Conservation (phyloP, 2,888 invertebrate genomes). For the Monochamus alternatus region DNA sequence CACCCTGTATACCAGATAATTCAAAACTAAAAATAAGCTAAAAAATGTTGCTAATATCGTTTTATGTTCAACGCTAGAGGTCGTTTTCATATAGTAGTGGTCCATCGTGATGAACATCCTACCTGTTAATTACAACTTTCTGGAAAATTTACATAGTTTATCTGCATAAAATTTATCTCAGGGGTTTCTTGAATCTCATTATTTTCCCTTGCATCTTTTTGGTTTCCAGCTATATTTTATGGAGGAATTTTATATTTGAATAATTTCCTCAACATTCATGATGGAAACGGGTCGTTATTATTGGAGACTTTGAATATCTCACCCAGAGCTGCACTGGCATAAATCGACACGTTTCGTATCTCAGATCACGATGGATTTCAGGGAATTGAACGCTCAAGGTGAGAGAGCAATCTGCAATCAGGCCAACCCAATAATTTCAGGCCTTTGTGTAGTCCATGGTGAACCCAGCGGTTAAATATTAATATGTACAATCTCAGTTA, state of each 20-base stretch:
- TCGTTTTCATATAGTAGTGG: too few relatives aligned
- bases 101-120: too few relatives aligned
- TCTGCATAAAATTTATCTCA: neutral
- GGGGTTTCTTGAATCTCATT: neutral
- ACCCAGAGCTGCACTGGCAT: slow-evolving; percentile 18
- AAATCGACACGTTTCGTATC: slow-evolving; percentile 1
- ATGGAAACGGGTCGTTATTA: slow-evolving; percentile 2
- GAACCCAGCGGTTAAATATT: slow-evolving; percentile 8
- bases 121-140: too few relatives aligned
- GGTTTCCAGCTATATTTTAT: neutral
- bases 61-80: too few relatives aligned
- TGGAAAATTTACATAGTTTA: too few relatives aligned
- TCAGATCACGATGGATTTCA: slow-evolving; percentile 16
- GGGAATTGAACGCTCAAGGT: slow-evolving; percentile 34
- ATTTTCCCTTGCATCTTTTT: neutral
- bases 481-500: neutral
- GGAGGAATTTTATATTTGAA: slow-evolving; percentile 11
- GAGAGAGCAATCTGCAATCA: slow-evolving; percentile 30
- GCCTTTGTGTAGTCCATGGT: slow-evolving; percentile 13
- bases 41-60: too few relatives aligned
- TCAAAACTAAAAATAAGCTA: too few relatives aligned
- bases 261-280: slow-evolving; percentile 17
- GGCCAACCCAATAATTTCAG: slow-evolving; percentile 31
- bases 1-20: too few relatives aligned
- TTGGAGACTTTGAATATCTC: slow-evolving; percentile 3